Conservation (phyloP, 2,888 invertebrate species). For the Drosophila infuscata region DNA sequence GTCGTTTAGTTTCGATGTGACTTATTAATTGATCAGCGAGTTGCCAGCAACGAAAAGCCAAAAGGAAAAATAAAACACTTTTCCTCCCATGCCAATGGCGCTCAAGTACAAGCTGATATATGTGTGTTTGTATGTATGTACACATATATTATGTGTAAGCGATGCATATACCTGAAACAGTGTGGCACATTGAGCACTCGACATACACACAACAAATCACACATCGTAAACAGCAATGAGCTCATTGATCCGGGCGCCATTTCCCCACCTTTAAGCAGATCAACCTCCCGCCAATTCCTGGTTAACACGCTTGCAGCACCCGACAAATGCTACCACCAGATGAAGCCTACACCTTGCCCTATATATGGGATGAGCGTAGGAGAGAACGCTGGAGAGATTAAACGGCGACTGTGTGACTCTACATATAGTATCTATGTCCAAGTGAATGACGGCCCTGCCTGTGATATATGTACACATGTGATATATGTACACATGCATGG, state of each 20-base stretch:
- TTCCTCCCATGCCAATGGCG: conserved; percentile 47
- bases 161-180: conserved; percentile 35
- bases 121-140: neutral
- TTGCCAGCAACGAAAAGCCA: conserved; percentile 41
- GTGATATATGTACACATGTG: conserved; percentile 27
- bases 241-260: conserved; percentile 61
- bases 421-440: conserved; percentile 13
- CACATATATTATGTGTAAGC: neutral
- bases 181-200: conserved; percentile 19
- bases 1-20: conserved; percentile 51
- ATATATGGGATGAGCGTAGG: conserved; percentile 28
- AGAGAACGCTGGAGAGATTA: conserved; percentile 39
- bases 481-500: conserved; percentile 2
- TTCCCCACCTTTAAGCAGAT: neutral
- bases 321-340: conserved; percentile 14
- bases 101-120: conserved; percentile 34
- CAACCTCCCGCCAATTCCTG: conserved; percentile 21
- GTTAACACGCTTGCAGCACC: conserved; percentile 12
- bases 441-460: conserved; percentile 52
- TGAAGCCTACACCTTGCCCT: conserved; percentile 55
- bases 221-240: conserved; percentile 66
- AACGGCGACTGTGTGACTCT: conserved; percentile 11
- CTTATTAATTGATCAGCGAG: conserved; percentile 71
- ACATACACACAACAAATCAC: conserved; percentile 18
- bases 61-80: conserved; percentile 26